Evolutionary conservation across 92 coral and sea anemone genomes (phyloP), one percentile per base, ranked within the genome.

Genomic region (Palythoa caribaeorum): DNA sequence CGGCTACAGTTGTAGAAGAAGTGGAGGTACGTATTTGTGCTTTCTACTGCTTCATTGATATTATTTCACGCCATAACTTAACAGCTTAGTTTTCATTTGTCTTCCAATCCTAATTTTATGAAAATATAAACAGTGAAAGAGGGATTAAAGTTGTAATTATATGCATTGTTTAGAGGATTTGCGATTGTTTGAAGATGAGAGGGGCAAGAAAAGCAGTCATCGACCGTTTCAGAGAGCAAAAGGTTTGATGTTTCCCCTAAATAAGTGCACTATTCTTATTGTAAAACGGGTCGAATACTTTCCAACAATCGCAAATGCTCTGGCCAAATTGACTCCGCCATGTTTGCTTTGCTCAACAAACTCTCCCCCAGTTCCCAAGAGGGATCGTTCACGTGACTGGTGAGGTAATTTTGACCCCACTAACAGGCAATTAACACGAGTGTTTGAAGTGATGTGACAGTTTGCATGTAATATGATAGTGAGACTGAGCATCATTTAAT

Each of bases 1-100:
- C 70, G 70, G 70, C 70, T 62, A 62, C 70, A 62, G 70, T 62
- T 62, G 70, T 62, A 62, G 70, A 62, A 62, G 70, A 62, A 62
- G 70, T 62, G 70, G 70, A 62, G 70, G 36, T 59, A 59, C 66
- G 66, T 59, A 59, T 59, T 59, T 59, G 66, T 59, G 66, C 66
- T 59, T 59, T 59, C 66, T 59, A 59, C 66, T 59, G 66, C 66
- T 59, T 59, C 66, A 59, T 59, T 59, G 66, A 59, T 59, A 59
- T 59, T 59, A 59, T 59, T 59, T 59, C 66, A 59, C 66, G 66
- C 66, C 66, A 59, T 59, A 59, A 59, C 66, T 59, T 59, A 59
- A 59, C 66, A 59, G 66, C 66, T 59, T 59, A 59, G 66, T 59
- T 59, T 59, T 59, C 19, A 59, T 59, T 59, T 59, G 66, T 59